phyloP scores from a whole-genome alignment of 2,888 invertebrate species.

The Mantis religiosa region DNA sequence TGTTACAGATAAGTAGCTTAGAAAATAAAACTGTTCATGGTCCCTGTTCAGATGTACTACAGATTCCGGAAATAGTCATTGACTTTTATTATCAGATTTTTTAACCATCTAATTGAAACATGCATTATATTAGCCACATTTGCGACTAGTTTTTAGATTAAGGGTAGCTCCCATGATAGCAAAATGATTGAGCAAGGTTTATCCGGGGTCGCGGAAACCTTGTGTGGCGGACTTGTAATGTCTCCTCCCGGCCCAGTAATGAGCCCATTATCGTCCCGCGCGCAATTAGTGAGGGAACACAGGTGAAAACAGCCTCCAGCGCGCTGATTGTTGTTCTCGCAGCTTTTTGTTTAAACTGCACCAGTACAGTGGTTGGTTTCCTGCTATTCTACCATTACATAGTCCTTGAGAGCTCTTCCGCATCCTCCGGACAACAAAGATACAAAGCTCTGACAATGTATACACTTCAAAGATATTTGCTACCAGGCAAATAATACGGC shows the following conservation, averaged over 20 bases:
- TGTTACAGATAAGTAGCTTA: too few relatives aligned
- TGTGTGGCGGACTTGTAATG: neutral
- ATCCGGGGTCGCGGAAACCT: neutral
- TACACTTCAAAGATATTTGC: neutral
- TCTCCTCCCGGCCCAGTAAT: neutral
- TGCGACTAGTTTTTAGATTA: neutral
- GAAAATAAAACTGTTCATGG: too few relatives aligned
- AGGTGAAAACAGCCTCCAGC: neutral
- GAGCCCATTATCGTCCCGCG: neutral
- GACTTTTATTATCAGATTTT: too few relatives aligned
- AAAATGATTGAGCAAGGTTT: neutral
- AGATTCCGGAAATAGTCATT: too few relatives aligned
- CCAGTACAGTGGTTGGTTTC: neutral
- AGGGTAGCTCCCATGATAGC: neutral
- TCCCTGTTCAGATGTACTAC: too few relatives aligned
- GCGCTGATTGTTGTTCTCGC: neutral
- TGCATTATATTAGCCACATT: too few relatives aligned
- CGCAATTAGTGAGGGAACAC: neutral
- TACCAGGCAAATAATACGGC: neutral
- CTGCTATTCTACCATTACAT: neutral
- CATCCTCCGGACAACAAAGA: too few relatives aligned
- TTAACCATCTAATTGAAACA: too few relatives aligned
- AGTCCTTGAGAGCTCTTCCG: neutral
- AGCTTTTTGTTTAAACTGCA: neutral
- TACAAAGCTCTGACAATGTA: neutral